Evolutionary conservation across 1,140 invertebrate species (phyloP), one percentile per base, ranked within the genome.

Genomic region (Drosophila parabipectinata): DNA sequence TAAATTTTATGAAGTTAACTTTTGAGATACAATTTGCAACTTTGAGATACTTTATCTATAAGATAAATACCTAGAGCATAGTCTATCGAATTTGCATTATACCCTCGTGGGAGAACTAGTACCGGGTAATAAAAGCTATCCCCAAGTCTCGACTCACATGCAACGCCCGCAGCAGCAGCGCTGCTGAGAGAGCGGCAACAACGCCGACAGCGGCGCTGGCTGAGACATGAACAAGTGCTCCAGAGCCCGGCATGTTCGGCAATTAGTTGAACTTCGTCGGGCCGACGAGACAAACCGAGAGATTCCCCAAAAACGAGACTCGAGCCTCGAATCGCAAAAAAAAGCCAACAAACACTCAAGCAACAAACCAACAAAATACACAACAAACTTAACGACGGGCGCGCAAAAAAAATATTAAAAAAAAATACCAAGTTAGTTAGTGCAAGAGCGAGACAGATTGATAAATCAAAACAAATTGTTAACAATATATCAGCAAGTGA

Each of bases 201-300:
- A 50, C 60, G 56, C 37, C 55, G 24, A 32, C 71, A 24, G 44
- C 32, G 28, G 44, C 63, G 64, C 52, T 57, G 61, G 45, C 57
- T 53, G 72, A 51, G 44, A 18, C 41, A 18, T 14, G 41, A 18
- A 18, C 41, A 44, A 44, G 41, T 15, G 41, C n/a, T 67, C 62
- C 66, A 69, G 66, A 67, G 51, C 52, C 44, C 60, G n/a, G 64
- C 77, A 61, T 64, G 81, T 77, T 80, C 81, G 81, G 81, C 72
- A 80, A 80, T 84, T 80, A 84, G 81, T 84, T 84, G 62, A 77
- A 85, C 81, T 85, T 84, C 77, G 77, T 84, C 77, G 81, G 79
- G 64, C 68, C 77, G 77, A 77, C 81, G 81, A 84, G 77, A 80
- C 81, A 58, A 80, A 54, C 53, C 60, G 58, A 71, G 58, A 62